Percentiles rank a stretch among this genome's conserved stretches.
Conservation (phyloP, 2,113 vertebrate genomes). For the Nycticryphes semicollaris region DNA sequence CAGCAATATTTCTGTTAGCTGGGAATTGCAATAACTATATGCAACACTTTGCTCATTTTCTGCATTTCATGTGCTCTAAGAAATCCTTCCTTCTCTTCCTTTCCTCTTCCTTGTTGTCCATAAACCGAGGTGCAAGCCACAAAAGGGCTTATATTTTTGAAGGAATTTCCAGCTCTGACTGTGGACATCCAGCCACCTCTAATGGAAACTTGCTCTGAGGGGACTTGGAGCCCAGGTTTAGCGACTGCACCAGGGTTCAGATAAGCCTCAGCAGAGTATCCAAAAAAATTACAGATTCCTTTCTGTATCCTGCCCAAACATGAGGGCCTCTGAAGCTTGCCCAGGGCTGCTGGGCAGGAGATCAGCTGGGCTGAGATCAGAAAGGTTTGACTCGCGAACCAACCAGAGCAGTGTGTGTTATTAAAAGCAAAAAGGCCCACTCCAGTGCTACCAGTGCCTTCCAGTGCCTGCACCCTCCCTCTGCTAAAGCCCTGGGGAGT, state of each 20-base stretch:
- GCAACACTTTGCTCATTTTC: neutral
- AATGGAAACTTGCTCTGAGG: neutral
- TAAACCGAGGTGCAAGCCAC: neutral
- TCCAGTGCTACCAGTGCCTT: neutral
- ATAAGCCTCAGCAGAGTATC: neutral
- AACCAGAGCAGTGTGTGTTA: neutral
- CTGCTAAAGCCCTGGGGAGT: neutral
- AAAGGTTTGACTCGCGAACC: neutral
- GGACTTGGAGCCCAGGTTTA: neutral
- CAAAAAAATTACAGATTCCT: neutral
- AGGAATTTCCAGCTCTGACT: neutral
- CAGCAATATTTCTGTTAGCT: neutral
- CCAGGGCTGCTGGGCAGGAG: constrained; percentile 43
- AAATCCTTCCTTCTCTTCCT: neutral
- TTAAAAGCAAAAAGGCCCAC: neutral
- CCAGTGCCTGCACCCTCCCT: neutral
- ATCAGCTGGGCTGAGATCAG: constrained; percentile 35
- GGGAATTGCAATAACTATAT: neutral
- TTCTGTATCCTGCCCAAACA: neutral
- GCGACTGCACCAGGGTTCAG: neutral
- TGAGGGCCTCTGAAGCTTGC: neutral
- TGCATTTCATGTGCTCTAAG: neutral
- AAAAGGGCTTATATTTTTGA: neutral
- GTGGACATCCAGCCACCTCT: neutral
- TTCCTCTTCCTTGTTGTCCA: neutral